Percentiles rank a stretch among this genome's conserved stretches.
Evolutionary conservation across 1,140 invertebrate species (phyloP).

Genomic region (Leucophenga varia): DNA sequence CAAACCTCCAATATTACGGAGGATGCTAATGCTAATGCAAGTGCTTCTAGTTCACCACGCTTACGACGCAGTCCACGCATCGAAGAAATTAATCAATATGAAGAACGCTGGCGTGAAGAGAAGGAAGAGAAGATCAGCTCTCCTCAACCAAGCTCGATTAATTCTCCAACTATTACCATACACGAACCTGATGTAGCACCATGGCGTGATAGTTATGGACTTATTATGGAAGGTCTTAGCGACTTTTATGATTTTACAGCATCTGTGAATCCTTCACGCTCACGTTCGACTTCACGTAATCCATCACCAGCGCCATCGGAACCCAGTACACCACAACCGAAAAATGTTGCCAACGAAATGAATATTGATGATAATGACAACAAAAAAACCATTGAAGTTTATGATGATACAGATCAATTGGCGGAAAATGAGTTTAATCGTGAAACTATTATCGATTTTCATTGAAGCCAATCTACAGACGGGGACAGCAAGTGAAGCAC

Average conservation of each 20-base stretch:
- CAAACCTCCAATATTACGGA: conserved; percentile 35
- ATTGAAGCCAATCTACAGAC: conserved; percentile 23
- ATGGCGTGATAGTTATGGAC: conserved; percentile 44
- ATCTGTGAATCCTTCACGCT: conserved; percentile 44
- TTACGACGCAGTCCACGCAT: conserved; percentile 47
- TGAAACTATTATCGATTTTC: conserved; percentile 31
- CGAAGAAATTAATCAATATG: conserved; percentile 49
- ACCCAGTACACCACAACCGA: conserved; percentile 24
- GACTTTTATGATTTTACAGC: conserved; percentile 54
- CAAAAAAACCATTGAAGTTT: conserved; percentile 29
- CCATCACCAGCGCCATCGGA: conserved; percentile 20
- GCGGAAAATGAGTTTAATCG: conserved; percentile 29
- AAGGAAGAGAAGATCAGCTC: conserved; percentile 7
- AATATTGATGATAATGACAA: conserved; percentile 12
- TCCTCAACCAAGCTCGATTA: background rate
- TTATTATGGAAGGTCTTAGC: conserved; percentile 47
- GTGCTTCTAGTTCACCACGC: conserved; percentile 32
- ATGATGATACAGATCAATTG: conserved; percentile 33
- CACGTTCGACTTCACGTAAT: conserved; percentile 35
- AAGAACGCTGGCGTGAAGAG: conserved; percentile 39
- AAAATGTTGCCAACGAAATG: conserved; percentile 36
- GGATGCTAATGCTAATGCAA: conserved; percentile 8
- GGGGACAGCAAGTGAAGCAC: too few relatives aligned
- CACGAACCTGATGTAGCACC: conserved; percentile 36
- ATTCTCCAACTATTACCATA: conserved; percentile 27